Evolutionary conservation across 1,140 invertebrate species (phyloP), one percentile per base, ranked within the genome.

Genomic region (Nomia melanderi): DNA sequence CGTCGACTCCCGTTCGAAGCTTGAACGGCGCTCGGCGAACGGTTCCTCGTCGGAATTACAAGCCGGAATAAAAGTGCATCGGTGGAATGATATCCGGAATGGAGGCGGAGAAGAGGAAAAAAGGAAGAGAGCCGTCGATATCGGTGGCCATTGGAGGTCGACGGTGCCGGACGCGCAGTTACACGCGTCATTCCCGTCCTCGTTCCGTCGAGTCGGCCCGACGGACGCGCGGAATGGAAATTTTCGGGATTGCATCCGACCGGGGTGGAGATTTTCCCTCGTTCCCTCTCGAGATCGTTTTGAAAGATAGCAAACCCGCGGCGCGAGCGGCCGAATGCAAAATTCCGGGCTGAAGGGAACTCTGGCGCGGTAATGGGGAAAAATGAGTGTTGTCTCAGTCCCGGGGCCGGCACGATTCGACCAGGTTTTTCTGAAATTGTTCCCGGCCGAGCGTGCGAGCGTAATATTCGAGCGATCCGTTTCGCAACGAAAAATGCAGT

Each of bases 31-130:
- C 6, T 8, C 11, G n/a, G n/a, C n/a, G 7, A 11, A 60, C 33
- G 31, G 8, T 64, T 64, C 54, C 31, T 25, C 50, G 4, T 73
- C 12, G 11, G 27, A 64, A 39, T 73, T 54, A n/a, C 71, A 33
- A 25, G 7, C 6, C 20, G 20, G 47, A n/a, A 50, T 50, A 50
- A 50, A 50, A 50, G 47, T 50, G 17, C 47, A 44, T 50, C 47
- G 9, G 0, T 41, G 36, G 8, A 41, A 23, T 27, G 29, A 36
- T 63, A 72, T 66, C 36, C 36, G 14, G 41, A 17, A 44, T 39
- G 36, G 8, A 9, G 36, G n/a, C 25, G 31, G n/a, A n/a, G 20
- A n/a, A n/a, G 7, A 17, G 12, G 12, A 44, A 44, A 44, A 17
- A 44, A 5, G 17, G 23, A 54, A 56, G 41, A 66, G 2, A 20